These are phyloP conservation scores for Dryobota labecula DNA, from an alignment of 2,888 invertebrate species.

Conservation along the genomic window DNA sequence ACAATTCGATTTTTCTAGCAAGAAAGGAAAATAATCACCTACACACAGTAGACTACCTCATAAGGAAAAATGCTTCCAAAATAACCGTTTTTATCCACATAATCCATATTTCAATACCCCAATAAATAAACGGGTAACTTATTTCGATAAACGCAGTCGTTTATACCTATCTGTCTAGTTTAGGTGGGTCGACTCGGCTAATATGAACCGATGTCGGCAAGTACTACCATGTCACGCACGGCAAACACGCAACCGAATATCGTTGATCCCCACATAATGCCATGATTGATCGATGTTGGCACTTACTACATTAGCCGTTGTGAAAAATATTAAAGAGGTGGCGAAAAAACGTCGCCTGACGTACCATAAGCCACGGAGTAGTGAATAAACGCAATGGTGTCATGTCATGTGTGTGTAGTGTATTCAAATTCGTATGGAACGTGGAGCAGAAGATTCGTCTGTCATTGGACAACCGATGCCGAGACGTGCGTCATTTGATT, in stretches of 20 bases:
- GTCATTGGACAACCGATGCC: neutral
- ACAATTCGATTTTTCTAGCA: neutral
- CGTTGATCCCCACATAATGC: constrained; percentile 81
- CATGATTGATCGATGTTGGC: constrained; percentile 85
- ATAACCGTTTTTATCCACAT: constrained; percentile 40
- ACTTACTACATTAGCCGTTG: constrained; percentile 79
- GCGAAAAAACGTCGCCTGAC: constrained; percentile 56
- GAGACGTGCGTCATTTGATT: neutral
- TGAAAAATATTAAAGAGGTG: constrained; percentile 71
- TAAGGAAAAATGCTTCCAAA: constrained; percentile 21
- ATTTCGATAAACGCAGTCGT: constrained; percentile 62
- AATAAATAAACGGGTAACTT: constrained; percentile 60
- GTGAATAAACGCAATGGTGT: constrained; percentile 33
- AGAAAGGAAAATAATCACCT: neutral
- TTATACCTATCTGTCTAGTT: constrained; percentile 63
- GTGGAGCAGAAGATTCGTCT: neutral
- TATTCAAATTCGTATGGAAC: constrained; percentile 16
- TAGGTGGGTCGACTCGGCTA: constrained; percentile 66
- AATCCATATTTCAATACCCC: constrained; percentile 55
- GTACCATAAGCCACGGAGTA: constrained; percentile 32
- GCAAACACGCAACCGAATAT: constrained; percentile 80
- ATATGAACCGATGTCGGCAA: constrained; percentile 76
- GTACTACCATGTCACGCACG: constrained; percentile 76
- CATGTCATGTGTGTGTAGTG: no score
- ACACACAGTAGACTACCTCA: constrained; percentile 1